A percentile compares a stretch with the other conserved stretches of the same genome.
These are phyloP conservation scores for Anser cygnoides DNA, from an alignment of 2,113 vertebrate genomes.

Conservation along the genomic window DNA sequence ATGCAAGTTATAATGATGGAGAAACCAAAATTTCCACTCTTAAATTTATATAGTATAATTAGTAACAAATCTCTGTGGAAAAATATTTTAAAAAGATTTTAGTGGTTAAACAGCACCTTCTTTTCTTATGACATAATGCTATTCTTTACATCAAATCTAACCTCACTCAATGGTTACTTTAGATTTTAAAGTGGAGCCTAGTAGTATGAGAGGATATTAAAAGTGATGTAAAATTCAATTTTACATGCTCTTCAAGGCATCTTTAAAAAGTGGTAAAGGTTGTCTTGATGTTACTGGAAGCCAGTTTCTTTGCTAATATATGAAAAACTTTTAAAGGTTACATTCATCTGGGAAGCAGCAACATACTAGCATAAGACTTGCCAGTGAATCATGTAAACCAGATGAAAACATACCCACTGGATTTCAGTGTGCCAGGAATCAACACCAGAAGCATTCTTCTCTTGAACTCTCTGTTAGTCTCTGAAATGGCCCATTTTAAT, in stretches of 20 bases:
- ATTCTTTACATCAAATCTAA: slow-evolving; percentile 4
- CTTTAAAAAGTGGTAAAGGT: neutral
- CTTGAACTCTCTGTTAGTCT: neutral
- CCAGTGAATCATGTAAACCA: neutral
- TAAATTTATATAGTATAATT: slow-evolving; percentile 3
- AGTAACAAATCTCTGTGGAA: slow-evolving; percentile 12
- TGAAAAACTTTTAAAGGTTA: neutral
- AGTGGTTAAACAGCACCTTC: slow-evolving; percentile 8
- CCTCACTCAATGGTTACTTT: neutral
- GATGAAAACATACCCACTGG: neutral
- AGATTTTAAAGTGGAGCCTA: neutral
- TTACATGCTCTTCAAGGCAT: neutral
- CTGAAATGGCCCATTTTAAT: neutral
- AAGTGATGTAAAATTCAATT: neutral
- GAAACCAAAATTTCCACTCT: slow-evolving; percentile 19
- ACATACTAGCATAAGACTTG: neutral
- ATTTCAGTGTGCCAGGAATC: neutral
- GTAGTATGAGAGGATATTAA: neutral
- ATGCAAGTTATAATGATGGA: neutral
- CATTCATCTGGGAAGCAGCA: neutral
- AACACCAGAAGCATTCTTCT: neutral
- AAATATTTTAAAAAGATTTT: slow-evolving; percentile 12
- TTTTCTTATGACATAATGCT: slow-evolving; percentile 14
- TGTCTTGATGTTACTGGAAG: neutral
- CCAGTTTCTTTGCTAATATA: neutral